phyloP scores from a whole-genome alignment of 2,797 vertebrate genomes.

The Chrosomus eos region DNA sequence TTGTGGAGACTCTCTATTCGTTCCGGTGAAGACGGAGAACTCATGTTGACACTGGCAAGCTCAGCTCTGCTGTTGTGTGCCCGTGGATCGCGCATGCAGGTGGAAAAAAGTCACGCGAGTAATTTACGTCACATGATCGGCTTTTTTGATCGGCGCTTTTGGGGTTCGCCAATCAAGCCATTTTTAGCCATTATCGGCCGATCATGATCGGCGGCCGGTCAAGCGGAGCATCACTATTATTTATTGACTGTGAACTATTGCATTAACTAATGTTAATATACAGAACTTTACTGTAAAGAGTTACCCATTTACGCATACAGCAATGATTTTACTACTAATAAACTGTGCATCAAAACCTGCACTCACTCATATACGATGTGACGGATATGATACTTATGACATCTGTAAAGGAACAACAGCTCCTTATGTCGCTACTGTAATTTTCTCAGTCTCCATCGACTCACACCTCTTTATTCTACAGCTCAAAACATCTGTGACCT shows the following conservation, averaged over 20 bases:
- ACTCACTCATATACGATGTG: neutral
- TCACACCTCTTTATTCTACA: constrained; percentile 25
- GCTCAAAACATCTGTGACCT: constrained; percentile 48
- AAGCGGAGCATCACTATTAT: no score
- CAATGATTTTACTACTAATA: neutral
- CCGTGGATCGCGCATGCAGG: no score
- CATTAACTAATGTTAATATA: neutral
- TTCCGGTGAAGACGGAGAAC: no score
- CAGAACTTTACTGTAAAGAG: neutral
- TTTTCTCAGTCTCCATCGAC: constrained; percentile 5
- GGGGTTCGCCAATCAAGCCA: no score
- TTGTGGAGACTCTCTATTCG: no score
- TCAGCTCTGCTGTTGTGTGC: no score
- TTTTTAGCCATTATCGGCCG: no score
- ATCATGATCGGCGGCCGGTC: no score
- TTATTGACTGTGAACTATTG: neutral
- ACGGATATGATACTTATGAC: neutral
- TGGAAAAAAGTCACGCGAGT: no score
- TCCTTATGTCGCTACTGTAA: neutral
- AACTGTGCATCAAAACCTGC: neutral
- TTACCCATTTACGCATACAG: neutral
- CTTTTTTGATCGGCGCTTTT: no score
- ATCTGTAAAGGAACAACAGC: neutral
- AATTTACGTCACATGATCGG: no score
- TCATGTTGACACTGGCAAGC: no score